A percentile compares a stretch with the other conserved stretches of the same genome.
phyloP scores from a whole-genome alignment of 2,888 invertebrate species.

The Epinotia nisella region DNA sequence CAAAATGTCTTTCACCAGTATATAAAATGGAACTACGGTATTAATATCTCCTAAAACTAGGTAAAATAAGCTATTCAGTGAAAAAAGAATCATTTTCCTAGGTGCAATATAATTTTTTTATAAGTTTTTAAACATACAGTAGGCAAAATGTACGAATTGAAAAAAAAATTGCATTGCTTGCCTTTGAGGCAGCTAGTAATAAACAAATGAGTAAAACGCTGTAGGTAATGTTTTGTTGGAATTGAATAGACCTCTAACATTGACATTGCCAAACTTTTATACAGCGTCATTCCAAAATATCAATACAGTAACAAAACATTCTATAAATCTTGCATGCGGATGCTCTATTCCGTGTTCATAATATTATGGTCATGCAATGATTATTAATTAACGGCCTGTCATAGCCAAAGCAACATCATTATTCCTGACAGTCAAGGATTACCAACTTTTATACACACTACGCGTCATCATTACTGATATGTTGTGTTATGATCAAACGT shows the following conservation, averaged over 20 bases:
- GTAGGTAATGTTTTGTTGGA: too few species aligned
- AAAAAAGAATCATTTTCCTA: too few species aligned
- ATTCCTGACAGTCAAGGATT: conserved; percentile 29
- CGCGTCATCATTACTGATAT: conserved; percentile 27
- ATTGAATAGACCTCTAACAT: conserved; percentile 3
- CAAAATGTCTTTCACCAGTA: too few species aligned
- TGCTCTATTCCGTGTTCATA: conserved; percentile 4
- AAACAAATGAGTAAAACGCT: too few species aligned
- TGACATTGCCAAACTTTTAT: conserved; percentile 11
- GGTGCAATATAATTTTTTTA: too few species aligned
- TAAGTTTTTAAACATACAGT: too few species aligned
- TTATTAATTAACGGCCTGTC: conserved; percentile 27
- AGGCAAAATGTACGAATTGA: too few species aligned
- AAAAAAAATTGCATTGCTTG: too few species aligned
- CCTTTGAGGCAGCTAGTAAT: too few species aligned
- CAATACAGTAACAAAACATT: background rate
- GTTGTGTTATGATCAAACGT: conserved; percentile 3
- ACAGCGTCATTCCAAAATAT: background rate
- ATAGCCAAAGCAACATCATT: conserved; percentile 28
- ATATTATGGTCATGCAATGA: conserved; percentile 22
- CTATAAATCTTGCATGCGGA: background rate
- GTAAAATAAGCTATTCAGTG: too few species aligned
- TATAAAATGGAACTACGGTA: too few species aligned
- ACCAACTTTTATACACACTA: background rate
- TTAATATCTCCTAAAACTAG: too few species aligned